These are phyloP conservation scores for Tortricodes alternella DNA, from an alignment of 2,888 invertebrate species.

Conservation along the genomic window DNA sequence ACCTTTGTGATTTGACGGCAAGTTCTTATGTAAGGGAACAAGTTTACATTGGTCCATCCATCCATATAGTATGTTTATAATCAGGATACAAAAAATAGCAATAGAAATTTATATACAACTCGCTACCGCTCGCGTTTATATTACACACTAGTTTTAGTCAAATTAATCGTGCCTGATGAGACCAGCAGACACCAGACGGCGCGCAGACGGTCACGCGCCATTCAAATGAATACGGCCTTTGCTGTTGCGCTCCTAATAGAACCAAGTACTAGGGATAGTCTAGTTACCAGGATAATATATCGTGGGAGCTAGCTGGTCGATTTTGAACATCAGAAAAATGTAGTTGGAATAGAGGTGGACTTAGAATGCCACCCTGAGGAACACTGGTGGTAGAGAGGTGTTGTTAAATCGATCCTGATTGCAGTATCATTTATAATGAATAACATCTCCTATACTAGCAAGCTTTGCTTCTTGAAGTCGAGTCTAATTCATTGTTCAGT, in stretches of 20 bases:
- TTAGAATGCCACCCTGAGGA: not conserved
- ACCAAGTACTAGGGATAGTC: conserved; percentile 11
- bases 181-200: conserved; percentile 79
- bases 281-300: not conserved
- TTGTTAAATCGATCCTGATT: too few relatives aligned
- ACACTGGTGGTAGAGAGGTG: too few relatives aligned
- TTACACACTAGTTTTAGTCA: conserved; percentile 45
- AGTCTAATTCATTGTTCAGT: too few relatives aligned
- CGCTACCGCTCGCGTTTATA: conserved; percentile 39
- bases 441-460: too few relatives aligned
- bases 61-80: too few relatives aligned
- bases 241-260: not conserved
- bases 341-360: not conserved
- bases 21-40: too few relatives aligned
- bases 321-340: not conserved
- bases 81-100: too few relatives aligned
- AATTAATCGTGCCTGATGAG: conserved; percentile 74
- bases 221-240: conserved; percentile 78
- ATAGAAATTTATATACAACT: conserved; percentile 14
- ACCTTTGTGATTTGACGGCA: too few relatives aligned
- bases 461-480: too few relatives aligned
- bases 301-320: not conserved
- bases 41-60: too few relatives aligned
- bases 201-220: conserved; percentile 77
- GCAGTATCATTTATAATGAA: too few relatives aligned